These are phyloP conservation scores for Orbicella faveolata DNA, from an alignment of 64 coral and sea anemone species.

Conservation along the genomic window DNA sequence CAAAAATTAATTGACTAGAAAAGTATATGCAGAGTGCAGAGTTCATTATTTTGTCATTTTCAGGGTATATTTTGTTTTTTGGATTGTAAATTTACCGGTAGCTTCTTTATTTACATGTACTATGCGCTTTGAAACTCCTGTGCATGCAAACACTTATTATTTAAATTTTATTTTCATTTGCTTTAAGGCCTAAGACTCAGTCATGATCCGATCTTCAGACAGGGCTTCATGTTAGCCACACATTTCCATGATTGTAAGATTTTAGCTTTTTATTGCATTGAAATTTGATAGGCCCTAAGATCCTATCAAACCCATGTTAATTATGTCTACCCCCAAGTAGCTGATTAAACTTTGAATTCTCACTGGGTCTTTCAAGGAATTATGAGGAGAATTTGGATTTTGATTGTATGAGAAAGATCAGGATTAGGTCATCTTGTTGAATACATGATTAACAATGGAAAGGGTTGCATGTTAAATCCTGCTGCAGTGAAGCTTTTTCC, in stretches of 20 bases:
- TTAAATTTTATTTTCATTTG: neutral
- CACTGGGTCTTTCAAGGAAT: neutral
- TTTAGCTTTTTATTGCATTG: neutral
- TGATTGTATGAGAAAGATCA: neutral
- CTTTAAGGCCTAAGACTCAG: neutral
- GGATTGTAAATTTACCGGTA: neutral
- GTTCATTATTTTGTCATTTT: too few species aligned
- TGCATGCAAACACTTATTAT: too few species aligned
- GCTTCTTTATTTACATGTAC: too few species aligned
- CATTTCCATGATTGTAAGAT: too few species aligned
- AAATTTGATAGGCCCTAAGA: neutral
- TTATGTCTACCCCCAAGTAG: neutral
- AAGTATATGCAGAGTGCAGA: too few species aligned
- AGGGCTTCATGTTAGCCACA: neutral
- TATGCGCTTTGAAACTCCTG: too few species aligned
- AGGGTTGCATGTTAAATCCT: too few species aligned
- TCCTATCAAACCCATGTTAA: neutral
- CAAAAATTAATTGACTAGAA: too few species aligned
- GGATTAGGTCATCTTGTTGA: neutral
- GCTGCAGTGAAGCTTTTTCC: too few species aligned
- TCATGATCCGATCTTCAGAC: neutral
- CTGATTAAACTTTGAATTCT: neutral
- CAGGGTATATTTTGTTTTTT: neutral
- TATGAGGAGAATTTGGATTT: neutral
- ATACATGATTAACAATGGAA: neutral